phyloP scores from a whole-genome alignment of 2,888 invertebrate species.

The Volucella inflata region DNA sequence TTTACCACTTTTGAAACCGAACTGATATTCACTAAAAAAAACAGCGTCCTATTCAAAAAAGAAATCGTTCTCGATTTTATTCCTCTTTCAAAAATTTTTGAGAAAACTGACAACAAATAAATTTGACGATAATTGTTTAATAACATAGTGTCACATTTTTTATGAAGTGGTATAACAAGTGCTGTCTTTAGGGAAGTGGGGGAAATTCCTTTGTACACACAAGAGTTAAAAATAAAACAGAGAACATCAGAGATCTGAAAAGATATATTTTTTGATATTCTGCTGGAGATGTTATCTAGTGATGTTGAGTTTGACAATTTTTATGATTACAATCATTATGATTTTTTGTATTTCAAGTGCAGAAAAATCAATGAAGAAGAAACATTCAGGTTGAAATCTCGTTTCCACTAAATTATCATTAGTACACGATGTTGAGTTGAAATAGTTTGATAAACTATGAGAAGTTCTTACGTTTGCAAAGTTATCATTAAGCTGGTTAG shows the following conservation, averaged over 20 bases:
- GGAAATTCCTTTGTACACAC: constrained; percentile 9
- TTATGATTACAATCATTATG: too few relatives aligned
- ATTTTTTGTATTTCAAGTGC: too few relatives aligned
- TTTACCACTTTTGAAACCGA: constrained; percentile 34
- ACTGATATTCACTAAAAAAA: constrained; percentile 37
- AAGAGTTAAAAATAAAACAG: constrained; percentile 5
- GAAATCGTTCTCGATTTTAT: constrained; percentile 38
- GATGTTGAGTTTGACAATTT: too few relatives aligned
- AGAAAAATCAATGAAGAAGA: too few relatives aligned
- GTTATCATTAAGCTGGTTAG: too few relatives aligned
- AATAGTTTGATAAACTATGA: too few relatives aligned
- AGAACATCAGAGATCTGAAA: constrained; percentile 26
- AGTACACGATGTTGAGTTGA: too few relatives aligned
- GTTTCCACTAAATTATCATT: too few relatives aligned
- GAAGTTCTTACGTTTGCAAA: too few relatives aligned
- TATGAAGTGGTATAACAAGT: constrained; percentile 33
- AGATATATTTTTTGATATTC: constrained; percentile 16
- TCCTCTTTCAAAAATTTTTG: constrained; percentile 40
- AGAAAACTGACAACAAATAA: constrained; percentile 30
- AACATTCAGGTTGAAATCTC: too few relatives aligned
- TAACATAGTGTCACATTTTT: constrained; percentile 27
- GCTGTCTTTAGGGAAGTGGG: constrained; percentile 23
- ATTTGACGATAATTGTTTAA: constrained; percentile 28
- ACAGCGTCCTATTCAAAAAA: constrained; percentile 8
- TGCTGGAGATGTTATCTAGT: background rate